These are phyloP conservation scores for Leptopilina myrica DNA, from an alignment of 2,888 invertebrate genomes.

Conservation along the genomic window DNA sequence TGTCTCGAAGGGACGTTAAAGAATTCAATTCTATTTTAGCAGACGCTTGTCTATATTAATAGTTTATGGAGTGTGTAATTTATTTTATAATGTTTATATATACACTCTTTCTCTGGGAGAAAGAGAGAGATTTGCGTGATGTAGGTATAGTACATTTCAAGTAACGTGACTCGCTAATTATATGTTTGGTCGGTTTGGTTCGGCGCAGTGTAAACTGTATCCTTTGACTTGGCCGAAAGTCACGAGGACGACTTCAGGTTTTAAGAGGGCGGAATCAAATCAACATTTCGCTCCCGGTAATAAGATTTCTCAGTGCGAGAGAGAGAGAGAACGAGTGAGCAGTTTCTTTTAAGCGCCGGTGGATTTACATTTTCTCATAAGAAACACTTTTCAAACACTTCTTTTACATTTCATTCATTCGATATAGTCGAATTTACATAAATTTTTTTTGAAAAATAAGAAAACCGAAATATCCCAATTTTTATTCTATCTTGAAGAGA, in stretches of 20 bases:
- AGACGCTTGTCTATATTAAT: constrained; percentile 1
- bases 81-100: not conserved
- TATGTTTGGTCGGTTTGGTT: not conserved
- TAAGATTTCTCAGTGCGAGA: constrained; percentile 2
- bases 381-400: not conserved
- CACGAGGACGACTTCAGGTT: constrained; percentile 16
- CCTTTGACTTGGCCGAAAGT: constrained; percentile 33
- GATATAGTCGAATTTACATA: not conserved
- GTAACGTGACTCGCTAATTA: constrained; percentile 22
- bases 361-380: constrained; percentile 13
- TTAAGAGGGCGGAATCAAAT: constrained; percentile 14
- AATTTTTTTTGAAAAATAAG: too few relatives aligned
- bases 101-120: too few relatives aligned
- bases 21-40: not conserved
- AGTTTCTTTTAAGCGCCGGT: not conserved
- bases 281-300: constrained; percentile 20
- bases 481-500: too few relatives aligned
- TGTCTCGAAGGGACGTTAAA: not conserved
- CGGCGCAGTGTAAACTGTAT: not conserved
- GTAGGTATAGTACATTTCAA: constrained; percentile 6
- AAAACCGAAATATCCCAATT: too few relatives aligned
- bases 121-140: not conserved
- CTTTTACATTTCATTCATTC: not conserved
- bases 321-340: not conserved
- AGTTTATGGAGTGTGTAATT: constrained; percentile 13